These are phyloP conservation scores for Dioctria linearis DNA, from an alignment of 2,888 invertebrate genomes.

Conservation along the genomic window DNA sequence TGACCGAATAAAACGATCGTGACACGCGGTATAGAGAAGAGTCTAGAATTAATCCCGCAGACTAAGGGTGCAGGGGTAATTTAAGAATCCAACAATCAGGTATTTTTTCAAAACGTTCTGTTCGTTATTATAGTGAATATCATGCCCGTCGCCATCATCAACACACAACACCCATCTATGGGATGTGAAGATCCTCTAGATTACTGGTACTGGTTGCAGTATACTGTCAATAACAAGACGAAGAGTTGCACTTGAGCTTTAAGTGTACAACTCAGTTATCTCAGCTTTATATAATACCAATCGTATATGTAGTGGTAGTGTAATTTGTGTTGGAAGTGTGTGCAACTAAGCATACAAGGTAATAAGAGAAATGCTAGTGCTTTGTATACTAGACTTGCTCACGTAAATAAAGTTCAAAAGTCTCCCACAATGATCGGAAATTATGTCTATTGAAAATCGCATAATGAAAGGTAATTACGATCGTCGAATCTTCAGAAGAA, in stretches of 20 bases:
- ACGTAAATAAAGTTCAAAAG: conserved; percentile 42
- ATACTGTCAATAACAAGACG: conserved; percentile 12
- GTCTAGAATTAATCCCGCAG: conserved; percentile 4
- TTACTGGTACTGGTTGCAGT: background rate
- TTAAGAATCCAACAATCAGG: conserved; percentile 11
- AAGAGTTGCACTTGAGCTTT: background rate
- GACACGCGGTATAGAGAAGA: no score
- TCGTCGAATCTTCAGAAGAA: conserved; percentile 29
- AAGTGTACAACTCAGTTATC: conserved; percentile 9
- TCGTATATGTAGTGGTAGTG: background rate
- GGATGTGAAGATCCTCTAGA: conserved; percentile 4
- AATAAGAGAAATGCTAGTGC: conserved; percentile 15
- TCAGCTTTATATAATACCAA: background rate
- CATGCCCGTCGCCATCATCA: conserved; percentile 10
- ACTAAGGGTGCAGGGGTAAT: background rate
- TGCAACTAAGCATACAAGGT: background rate
- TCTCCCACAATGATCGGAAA: conserved; percentile 48
- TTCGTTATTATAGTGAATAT: background rate
- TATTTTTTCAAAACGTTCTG: background rate
- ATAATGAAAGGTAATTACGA: conserved; percentile 52
- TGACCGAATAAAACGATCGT: no score
- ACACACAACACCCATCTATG: background rate
- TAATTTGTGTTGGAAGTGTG: conserved; percentile 1
- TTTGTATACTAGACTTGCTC: conserved; percentile 5
- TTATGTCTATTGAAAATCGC: conserved; percentile 49